A percentile compares a stretch with the other conserved stretches of the same genome.
These are phyloP conservation scores for Luscinia megarhynchos DNA, from an alignment of 2,797 vertebrate species.

Conservation along the genomic window DNA sequence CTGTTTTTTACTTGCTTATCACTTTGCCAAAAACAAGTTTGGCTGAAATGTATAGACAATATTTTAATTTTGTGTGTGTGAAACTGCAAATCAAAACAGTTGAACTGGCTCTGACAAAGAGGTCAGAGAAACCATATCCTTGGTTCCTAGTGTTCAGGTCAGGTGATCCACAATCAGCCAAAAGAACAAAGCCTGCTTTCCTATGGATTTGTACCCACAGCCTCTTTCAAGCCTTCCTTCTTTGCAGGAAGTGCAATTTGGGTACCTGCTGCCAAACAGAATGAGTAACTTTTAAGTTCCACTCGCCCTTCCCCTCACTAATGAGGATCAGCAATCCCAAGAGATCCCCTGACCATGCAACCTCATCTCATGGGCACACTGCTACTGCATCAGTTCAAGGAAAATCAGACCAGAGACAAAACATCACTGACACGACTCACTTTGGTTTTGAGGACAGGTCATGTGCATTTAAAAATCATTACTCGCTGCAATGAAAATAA, in stretches of 20 bases:
- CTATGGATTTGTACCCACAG: background rate
- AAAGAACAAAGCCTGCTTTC: background rate
- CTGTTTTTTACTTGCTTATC: conserved; percentile 62
- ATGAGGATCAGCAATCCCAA: background rate
- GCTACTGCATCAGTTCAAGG: background rate
- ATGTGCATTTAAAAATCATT: conserved; percentile 51
- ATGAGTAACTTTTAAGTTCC: background rate
- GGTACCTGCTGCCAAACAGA: background rate
- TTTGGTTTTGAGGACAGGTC: background rate
- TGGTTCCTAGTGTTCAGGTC: background rate
- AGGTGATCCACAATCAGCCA: background rate
- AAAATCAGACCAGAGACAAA: background rate
- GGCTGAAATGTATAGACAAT: conserved; percentile 54
- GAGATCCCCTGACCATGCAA: background rate
- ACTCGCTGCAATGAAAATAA: background rate
- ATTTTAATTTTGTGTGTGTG: conserved; percentile 1
- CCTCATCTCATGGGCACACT: background rate
- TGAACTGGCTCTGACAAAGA: background rate
- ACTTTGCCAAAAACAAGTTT: conserved; percentile 59
- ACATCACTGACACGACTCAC: background rate
- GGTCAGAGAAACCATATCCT: background rate
- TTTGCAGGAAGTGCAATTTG: background rate
- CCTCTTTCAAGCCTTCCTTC: background rate
- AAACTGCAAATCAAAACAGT: conserved; percentile 24
- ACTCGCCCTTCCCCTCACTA: background rate